Base-by-base conservation (phyloP, 2,888 invertebrate genomes). In the Acanthosepion lycidas region DNA sequence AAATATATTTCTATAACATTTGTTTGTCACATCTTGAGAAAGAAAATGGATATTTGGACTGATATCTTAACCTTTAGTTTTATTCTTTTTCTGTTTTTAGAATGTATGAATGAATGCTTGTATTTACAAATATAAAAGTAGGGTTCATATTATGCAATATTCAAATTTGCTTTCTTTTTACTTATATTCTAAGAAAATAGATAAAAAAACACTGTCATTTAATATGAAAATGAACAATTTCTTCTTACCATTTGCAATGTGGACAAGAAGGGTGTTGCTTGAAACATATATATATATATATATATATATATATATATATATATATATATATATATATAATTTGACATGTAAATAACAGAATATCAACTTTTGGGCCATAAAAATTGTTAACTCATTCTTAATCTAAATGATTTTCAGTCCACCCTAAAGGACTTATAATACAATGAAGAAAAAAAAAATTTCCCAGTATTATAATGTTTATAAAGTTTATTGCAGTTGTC, bases 401-500 rank as follows among this genome's bases (percentile, higher is more conserved):
- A 9, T 78, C 8, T 78, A 78, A 78, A 78, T 8, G 3, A 78
- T 78, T 28, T 78, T 78, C 78, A 8, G 26, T 64, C 64, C 26
- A 64, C 64, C 23, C 26, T 64, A 26, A 64, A 28, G 28, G 8
- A n/a, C 78, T n/a, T n/a, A 6, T n/a, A 5, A 9, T 78, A n/a
- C 18, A 78, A 78, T 78, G 78, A 78, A 78, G 33, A 9, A 33
- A n/a, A 33, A 78, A 9, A 33, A n/a, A 33, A n/a, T n/a, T 59
- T 33, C 33, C n/a, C 15, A 33, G n/a, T n/a, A 59, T 59, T 20
- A 59, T 59, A 59, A 20, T 78, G 23, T 78, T 78, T n/a, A 28
- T 51, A n/a, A 53, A 93, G 53, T 93, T 53, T 93, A 53, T 93
- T 93, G 93, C 93, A 93, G 93, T 93, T 51, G 93, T 51, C 28